phyloP scores from a whole-genome alignment of 2,888 invertebrate species.

The Bellardia bayeri region DNA sequence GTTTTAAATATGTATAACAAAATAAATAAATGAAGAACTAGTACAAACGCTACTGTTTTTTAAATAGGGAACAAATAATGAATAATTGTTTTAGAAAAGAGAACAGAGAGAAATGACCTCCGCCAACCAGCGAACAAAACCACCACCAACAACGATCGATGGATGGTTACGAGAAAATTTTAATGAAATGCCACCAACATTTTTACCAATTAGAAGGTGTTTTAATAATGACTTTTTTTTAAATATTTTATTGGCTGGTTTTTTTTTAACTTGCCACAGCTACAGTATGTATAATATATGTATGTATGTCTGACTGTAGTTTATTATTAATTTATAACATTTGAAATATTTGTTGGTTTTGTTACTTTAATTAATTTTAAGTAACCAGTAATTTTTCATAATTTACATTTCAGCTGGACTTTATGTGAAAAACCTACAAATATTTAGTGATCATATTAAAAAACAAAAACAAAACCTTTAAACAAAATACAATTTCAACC shows the following conservation, averaged over 20 bases:
- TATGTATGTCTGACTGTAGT: constrained; percentile 1
- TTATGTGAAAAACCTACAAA: constrained; percentile 10
- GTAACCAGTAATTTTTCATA: constrained; percentile 59
- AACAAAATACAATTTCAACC: background rate
- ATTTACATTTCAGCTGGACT: constrained; percentile 66
- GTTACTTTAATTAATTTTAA: constrained; percentile 66
- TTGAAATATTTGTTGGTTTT: constrained; percentile 34
- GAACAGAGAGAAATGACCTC: constrained; percentile 18
- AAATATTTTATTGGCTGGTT: constrained; percentile 38
- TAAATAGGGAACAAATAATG: constrained; percentile 41
- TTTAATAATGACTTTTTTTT: constrained; percentile 65
- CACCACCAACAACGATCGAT: constrained; percentile 18
- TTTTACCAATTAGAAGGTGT: constrained; percentile 67
- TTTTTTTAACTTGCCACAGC: background rate
- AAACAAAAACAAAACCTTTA: background rate
- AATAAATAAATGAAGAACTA: background rate
- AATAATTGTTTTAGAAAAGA: constrained; percentile 42
- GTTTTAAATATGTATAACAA: constrained; percentile 61
- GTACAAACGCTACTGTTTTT: background rate
- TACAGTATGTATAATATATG: background rate
- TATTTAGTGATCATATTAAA: background rate
- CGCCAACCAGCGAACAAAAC: background rate
- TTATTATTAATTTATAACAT: constrained; percentile 59
- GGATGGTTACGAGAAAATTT: background rate
- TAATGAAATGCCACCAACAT: constrained; percentile 65